Base-by-base conservation (phyloP, 2,113 vertebrate species). In the Phyllostomus discolor region DNA sequence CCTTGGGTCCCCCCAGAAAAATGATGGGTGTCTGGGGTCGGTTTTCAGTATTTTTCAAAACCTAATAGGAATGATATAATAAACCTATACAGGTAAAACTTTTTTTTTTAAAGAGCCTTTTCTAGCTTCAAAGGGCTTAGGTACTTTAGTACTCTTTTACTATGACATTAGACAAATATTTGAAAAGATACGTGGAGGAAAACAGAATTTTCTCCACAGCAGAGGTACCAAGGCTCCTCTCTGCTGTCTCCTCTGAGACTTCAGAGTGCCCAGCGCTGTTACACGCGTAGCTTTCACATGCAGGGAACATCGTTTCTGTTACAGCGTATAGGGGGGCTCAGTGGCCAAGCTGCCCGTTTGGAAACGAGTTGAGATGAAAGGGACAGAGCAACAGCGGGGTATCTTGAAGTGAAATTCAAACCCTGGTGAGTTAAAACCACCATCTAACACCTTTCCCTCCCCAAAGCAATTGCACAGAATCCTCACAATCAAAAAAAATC, bases 351-450 rank as follows among this genome's bases (percentile, higher is more conserved):
- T 26, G 28, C 64, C 67, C 0, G 1, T 24, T 82, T 52, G 94
- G 95, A 95, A 75, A 38, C 0, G 17, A 89, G 96, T 92, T 64
- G 90, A 94, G 91, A 94, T 88, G 76, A 94, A 95, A 94, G 93
- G 83, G 79, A 35, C 22, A 72, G 78, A 72, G 69, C 16, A 78
- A 41, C 84, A 92, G 94, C 75, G 52, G 93, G 82, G 57, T 59
- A 57, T 85, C 72, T 78, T 70, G 82, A 88, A 85, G 76, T 84
- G 80, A 92, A 54, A 79, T 89, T 50, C 70, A 94, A 46, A 85
- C 88, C 88, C 88, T 31, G 69, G n/a, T 38, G 88, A 92, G 87
- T 90, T 85, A 92, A 91, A 95, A 91, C 73, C 66, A 41, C 82
- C 73, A 14, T 46, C 88, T 70, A 67, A 93, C 46, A 59, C 69